Base-by-base conservation (phyloP, 2,797 vertebrate species). In the Sebastes steindachneri region DNA sequence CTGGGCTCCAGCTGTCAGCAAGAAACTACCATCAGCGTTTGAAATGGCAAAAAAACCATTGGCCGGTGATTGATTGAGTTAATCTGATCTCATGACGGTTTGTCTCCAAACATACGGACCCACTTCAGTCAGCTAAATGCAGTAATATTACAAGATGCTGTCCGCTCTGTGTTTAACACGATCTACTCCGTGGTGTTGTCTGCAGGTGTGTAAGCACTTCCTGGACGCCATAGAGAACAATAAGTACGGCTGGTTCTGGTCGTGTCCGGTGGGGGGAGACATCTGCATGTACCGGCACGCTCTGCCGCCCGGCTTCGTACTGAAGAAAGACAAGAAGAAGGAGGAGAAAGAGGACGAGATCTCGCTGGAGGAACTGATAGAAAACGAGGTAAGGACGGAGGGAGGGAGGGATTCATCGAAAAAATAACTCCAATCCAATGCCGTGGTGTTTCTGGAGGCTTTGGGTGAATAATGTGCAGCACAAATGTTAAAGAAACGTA, bases 191-290 rank as follows among this genome's bases (percentile, higher is more conserved):
- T 8, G 28, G 60, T 79, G 83, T 33, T n/a, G 25, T 66, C 75
- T 19, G 71, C 84, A 99, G 98, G 98, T 99, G 75, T 99, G 98
- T 89, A 98, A 96, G 75, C 96, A 97, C 86, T 99, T 99, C 92
- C 96, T 99, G 80, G 98, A 99, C 11, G 99, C 99, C 84, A 99
- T 99, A 78, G 99, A 99, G 93, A 96, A 95, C 90, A 99, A 98
- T 90, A 99, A 99, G 87, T 99, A 99, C 0, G 99, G 99, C 76
- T 99, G 99, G 99, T 99, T 99, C 92, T 99, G 98, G 99, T 96
- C 97, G 23, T 99, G 99, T 87, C 99, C 98, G 0, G 96, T 93
- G 0, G 98, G 98, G 8, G 97, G 96, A 6, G 97, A 98, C 85
- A 91, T 21, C 72, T 99, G 99, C 73, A 99, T 99, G 97, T 99